Evolutionary conservation across 2,113 vertebrate genomes (phyloP).

Genomic region (Glaucidium brasilianum): DNA sequence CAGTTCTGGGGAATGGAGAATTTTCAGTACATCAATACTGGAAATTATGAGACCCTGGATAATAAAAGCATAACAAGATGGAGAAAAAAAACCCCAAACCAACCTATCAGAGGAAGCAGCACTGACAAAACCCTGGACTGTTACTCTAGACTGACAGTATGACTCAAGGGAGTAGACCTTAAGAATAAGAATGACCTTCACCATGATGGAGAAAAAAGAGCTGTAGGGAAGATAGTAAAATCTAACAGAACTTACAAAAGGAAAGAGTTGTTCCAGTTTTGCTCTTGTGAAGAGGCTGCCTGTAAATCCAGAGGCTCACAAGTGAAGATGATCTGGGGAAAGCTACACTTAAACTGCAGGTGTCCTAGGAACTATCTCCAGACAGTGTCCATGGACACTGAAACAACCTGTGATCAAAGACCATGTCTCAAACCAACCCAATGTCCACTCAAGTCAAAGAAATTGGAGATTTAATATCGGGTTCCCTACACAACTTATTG

Average conservation of each 20-base stretch:
- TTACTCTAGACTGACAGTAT: background rate
- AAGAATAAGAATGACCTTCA: background rate
- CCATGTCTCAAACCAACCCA: background rate
- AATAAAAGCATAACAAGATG: background rate
- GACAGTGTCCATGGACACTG: background rate
- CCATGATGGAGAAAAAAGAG: background rate
- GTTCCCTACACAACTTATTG: fast-evolving
- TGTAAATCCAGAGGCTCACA: background rate
- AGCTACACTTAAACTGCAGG: fast-evolving
- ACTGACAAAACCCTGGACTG: background rate
- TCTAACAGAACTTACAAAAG: background rate
- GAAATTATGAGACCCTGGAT: background rate
- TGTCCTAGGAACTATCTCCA: background rate
- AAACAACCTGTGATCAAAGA: background rate
- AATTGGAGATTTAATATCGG: background rate
- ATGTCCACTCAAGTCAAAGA: background rate
- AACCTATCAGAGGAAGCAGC: background rate
- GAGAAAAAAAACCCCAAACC: background rate
- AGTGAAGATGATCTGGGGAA: background rate
- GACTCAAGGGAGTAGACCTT: background rate
- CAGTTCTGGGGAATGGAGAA: background rate
- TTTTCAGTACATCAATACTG: background rate
- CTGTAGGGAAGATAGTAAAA: background rate
- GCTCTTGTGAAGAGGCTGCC: background rate
- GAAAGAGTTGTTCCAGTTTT: background rate